Conservation (phyloP, 2,797 vertebrate genomes). For the Intellagama lesueurii region DNA sequence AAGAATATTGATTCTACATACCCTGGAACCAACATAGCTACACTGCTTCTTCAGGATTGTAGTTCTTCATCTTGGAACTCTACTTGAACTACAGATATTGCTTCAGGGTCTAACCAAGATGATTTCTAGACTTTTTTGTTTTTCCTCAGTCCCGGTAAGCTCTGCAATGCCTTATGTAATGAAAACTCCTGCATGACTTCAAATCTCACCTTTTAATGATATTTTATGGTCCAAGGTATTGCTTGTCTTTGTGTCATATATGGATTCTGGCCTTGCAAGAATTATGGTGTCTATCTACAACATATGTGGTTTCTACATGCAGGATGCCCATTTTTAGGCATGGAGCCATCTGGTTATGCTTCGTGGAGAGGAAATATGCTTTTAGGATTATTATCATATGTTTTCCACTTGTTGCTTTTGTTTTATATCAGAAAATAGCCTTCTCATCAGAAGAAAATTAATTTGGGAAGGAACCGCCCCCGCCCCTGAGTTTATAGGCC, state of each 20-base stretch:
- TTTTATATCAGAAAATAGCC: constrained; percentile 29
- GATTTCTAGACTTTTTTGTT: too few relatives aligned
- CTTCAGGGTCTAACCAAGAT: too few relatives aligned
- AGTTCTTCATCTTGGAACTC: too few relatives aligned
- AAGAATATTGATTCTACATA: too few relatives aligned
- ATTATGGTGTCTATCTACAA: background rate
- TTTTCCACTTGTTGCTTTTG: constrained; percentile 33
- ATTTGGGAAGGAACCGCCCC: background rate
- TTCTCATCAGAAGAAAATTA: constrained; percentile 45
- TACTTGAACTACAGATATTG: too few relatives aligned
- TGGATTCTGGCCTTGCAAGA: background rate
- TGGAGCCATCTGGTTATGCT: constrained; percentile 18
- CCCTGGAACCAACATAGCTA: too few relatives aligned
- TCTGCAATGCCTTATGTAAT: too few relatives aligned
- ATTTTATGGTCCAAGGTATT: too few relatives aligned
- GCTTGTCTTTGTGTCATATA: background rate
- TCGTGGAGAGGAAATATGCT: background rate
- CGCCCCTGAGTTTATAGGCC: constrained; percentile 18
- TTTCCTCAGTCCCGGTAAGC: too few relatives aligned
- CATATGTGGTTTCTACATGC: background rate
- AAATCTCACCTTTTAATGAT: too few relatives aligned
- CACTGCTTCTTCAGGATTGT: too few relatives aligned
- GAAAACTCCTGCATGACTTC: too few relatives aligned
- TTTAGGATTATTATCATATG: constrained; percentile 10
- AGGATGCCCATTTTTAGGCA: background rate